Evolutionary conservation across 2,888 invertebrate species (phyloP).

Genomic region (Conus canariensis): DNA sequence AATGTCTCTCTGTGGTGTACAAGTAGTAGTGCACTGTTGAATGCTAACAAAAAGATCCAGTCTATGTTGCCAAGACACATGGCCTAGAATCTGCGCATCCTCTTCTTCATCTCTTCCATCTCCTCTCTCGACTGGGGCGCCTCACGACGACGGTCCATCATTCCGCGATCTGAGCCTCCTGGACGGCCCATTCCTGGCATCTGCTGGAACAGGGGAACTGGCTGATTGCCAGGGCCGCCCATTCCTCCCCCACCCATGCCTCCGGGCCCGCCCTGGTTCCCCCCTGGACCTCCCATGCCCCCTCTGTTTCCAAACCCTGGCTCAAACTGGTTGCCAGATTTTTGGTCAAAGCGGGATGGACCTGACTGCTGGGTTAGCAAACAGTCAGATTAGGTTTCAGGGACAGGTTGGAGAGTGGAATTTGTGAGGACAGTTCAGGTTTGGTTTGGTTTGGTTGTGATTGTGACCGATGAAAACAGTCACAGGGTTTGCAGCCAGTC

Average conservation of each 20-base stretch:
- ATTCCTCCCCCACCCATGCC: slow-evolving; percentile 51
- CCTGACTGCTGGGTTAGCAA: slow-evolving; percentile 46
- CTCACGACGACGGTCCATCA: slow-evolving; percentile 53
- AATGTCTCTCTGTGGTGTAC: too few species aligned
- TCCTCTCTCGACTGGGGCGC: slow-evolving; percentile 48
- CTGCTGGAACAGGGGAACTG: slow-evolving; percentile 40
- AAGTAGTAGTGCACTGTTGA: neutral
- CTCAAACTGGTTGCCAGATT: slow-evolving; percentile 46
- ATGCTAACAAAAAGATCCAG: neutral
- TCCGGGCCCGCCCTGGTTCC: slow-evolving; percentile 50
- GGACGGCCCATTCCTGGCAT: slow-evolving; percentile 25
- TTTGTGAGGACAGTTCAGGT: neutral
- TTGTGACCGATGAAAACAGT: slow-evolving; percentile 24
- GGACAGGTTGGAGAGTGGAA: neutral
- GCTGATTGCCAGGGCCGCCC: slow-evolving; percentile 43
- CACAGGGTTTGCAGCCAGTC: slow-evolving; percentile 30
- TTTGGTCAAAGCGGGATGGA: slow-evolving; percentile 58
- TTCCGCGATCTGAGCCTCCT: slow-evolving; percentile 43
- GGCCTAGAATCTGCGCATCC: slow-evolving; percentile 52
- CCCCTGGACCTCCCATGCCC: slow-evolving; percentile 53
- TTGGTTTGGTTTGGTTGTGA: neutral
- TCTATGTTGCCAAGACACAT: neutral
- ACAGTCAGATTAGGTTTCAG: slow-evolving; percentile 23
- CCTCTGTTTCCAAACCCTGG: slow-evolving; percentile 50
- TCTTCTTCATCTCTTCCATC: slow-evolving; percentile 51